Evolutionary conservation across 2,888 invertebrate genomes (phyloP).

Genomic region (Boloria selene): DNA sequence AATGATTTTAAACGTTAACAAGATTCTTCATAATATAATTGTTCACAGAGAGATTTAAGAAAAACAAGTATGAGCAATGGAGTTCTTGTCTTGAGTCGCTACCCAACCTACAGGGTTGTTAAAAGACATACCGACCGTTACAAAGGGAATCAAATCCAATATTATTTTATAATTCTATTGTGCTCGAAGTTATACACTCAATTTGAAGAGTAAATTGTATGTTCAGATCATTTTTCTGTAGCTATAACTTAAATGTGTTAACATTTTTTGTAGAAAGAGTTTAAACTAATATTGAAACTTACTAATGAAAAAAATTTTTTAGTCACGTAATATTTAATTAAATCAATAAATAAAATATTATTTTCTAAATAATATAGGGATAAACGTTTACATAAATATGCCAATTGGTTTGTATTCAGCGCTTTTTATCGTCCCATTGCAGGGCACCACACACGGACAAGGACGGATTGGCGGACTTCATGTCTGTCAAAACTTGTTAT

Average conservation of each 20-base stretch:
- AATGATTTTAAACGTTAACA: conserved; percentile 82
- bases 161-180: conserved; percentile 55
- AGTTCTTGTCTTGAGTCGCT: conserved; percentile 42
- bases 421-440: too few relatives aligned
- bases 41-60: conserved; percentile 78
- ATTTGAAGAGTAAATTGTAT: conserved; percentile 38
- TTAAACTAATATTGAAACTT: background rate
- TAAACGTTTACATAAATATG: too few relatives aligned
- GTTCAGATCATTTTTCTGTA: background rate
- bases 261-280: background rate
- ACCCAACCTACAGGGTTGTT: conserved; percentile 22
- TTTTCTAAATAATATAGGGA: too few relatives aligned
- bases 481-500: too few relatives aligned
- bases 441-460: too few relatives aligned
- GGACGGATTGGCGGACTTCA: too few relatives aligned
- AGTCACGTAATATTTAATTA: too few relatives aligned
- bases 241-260: background rate
- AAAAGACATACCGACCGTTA: conserved; percentile 40
- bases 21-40: conserved; percentile 79
- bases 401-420: too few relatives aligned
- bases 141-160: conserved; percentile 46
- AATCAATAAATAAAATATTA: too few relatives aligned
- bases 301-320: too few relatives aligned
- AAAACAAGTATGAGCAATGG: conserved; percentile 70
- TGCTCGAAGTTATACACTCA: conserved; percentile 41